A percentile compares a stretch with the other conserved stretches of the same genome.
Conservation (phyloP, 2,888 invertebrate species). For the Metallyticus violacea region DNA sequence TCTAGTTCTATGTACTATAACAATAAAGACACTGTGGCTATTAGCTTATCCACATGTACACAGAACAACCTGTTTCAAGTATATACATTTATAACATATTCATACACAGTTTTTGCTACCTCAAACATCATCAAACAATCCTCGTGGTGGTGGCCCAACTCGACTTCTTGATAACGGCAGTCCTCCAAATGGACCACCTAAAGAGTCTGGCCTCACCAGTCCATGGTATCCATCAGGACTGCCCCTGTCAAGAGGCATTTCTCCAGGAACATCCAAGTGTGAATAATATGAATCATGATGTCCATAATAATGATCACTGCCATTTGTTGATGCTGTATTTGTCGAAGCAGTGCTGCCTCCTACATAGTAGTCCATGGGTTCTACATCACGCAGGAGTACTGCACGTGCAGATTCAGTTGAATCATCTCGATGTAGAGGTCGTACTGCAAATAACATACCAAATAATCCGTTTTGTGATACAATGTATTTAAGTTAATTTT, state of each 20-base stretch:
- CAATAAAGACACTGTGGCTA: not conserved
- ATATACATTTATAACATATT: not conserved
- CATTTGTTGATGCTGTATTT: conserved; percentile 31
- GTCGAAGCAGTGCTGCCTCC: conserved; percentile 44
- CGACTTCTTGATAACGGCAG: conserved; percentile 48
- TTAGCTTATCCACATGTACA: not conserved
- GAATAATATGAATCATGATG: not conserved
- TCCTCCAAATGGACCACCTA: conserved; percentile 33
- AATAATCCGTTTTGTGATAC: too few species aligned
- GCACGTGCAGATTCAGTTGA: conserved; percentile 70
- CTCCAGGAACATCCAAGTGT: not conserved
- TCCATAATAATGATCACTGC: conserved; percentile 18
- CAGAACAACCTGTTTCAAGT: not conserved
- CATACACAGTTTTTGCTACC: not conserved
- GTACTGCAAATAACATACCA: conserved; percentile 43
- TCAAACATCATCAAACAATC: conserved; percentile 76
- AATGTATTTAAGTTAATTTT: too few species aligned
- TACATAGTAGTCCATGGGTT: conserved; percentile 66
- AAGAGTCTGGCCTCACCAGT: not conserved
- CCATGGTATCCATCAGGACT: not conserved
- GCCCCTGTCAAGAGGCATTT: not conserved
- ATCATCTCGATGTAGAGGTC: conserved; percentile 53
- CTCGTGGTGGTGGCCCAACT: conserved; percentile 69
- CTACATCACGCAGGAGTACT: conserved; percentile 75
- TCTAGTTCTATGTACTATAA: not conserved